Evolutionary conservation across 2,797 vertebrate species (phyloP), one percentile per base, ranked within the genome.

Genomic region (Sebastes iracundus): DNA sequence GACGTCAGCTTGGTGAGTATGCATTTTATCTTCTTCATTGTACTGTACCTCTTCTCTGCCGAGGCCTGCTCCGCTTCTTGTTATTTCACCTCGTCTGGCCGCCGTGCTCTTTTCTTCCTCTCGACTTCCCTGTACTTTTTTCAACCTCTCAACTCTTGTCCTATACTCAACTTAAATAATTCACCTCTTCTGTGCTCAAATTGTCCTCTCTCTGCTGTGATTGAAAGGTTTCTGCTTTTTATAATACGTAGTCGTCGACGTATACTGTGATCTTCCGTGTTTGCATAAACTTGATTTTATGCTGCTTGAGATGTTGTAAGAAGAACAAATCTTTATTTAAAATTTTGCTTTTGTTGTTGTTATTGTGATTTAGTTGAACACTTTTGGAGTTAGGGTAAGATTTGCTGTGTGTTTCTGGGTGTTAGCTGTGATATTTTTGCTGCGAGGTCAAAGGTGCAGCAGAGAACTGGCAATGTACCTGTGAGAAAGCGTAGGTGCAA

Each of bases 1-100:
- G 96, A 92, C 97, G 97, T 93, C 97, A 97, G 86, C 97, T 95
- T 76, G 97, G 98, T 99, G 95, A 99, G 97, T 97, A 87, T 69
- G 59, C 86, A 72, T 79, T 84, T 79, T 32, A 79, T 72, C 66
- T 64, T 62, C 33, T 72, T 72, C 7, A 69, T 69, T 23, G 38
- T n/a, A 2, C 7, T 6, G 5, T 22, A 27, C 30, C 16, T 63
- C 65, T 0, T 56, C 59, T 61, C 30, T 7, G n/a, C 61, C 4
- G 25, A 60, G 79, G 75, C 75, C 64, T 68, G 0, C 22, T 49
- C 32, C 13, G 6, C 28, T 25, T 77, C 60, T 53, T 53, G 14
- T 63, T 4, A 9, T 73, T 65, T 60, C 5, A 22, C 65, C 53
- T 35, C 6, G 2, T 25, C 56, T 66, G 68, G 22, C 38, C 28